These are phyloP conservation scores for Siphamia tubifer DNA, from an alignment of 2,113 vertebrate genomes.

Conservation along the genomic window DNA sequence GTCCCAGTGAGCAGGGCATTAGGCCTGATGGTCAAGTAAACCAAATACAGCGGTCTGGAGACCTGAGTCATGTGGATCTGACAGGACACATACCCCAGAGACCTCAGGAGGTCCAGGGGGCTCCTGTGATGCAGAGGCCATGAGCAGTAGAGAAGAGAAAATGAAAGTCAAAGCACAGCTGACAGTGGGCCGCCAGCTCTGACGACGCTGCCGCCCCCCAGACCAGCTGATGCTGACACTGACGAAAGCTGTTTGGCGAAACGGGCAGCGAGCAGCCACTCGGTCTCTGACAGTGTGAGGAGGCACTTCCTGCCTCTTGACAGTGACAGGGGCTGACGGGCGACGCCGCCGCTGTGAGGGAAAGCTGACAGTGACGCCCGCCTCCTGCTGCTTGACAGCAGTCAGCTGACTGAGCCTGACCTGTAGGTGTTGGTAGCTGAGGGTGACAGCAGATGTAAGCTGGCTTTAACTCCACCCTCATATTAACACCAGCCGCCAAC, in stretches of 20 bases:
- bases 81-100: constrained; percentile 23
- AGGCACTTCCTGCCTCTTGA: constrained; percentile 88
- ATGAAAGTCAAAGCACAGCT: constrained; percentile 85
- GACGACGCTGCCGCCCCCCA: constrained; percentile 37
- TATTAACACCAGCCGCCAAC: constrained; percentile 37
- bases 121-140: constrained; percentile 51
- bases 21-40: neutral
- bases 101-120: constrained; percentile 23
- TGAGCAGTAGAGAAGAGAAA: constrained; percentile 67
- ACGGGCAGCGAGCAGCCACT: constrained; percentile 67
- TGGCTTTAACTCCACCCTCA: constrained; percentile 34
- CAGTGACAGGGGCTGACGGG: constrained; percentile 85
- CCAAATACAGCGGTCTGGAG: constrained; percentile 28
- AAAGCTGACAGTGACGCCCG: constrained; percentile 94
- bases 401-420: constrained; percentile 78
- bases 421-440: constrained; percentile 79
- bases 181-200: constrained; percentile 76
- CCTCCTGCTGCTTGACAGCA: constrained; percentile 83
- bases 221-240: constrained; percentile 94
- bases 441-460: constrained; percentile 79
- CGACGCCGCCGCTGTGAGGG: constrained; percentile 76
- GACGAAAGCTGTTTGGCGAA: constrained; percentile 86
- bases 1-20: constrained; percentile 1
- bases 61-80: constrained; percentile 46
- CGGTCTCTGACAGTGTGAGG: constrained; percentile 88